Conservation (phyloP, 2,888 invertebrate genomes). For the Isoperla grammatica region DNA sequence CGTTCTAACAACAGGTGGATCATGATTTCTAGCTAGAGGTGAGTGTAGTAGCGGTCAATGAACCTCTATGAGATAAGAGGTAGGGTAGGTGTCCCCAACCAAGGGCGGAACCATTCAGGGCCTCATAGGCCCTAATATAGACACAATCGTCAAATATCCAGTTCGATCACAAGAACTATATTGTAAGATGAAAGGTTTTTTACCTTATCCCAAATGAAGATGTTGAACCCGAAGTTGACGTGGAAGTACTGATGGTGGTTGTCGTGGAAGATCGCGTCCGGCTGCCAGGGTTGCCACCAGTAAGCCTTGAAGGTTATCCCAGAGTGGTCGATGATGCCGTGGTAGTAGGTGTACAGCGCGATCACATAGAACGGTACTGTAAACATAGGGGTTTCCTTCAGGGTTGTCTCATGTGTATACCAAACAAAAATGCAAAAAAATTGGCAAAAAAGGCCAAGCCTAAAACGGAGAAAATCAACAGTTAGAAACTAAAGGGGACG, state of each 20-base stretch:
- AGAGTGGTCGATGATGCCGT: conserved; percentile 70
- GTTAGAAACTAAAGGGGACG: too few species aligned
- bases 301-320: conserved; percentile 62
- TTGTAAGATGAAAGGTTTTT: conserved; percentile 27
- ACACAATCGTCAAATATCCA: too few species aligned
- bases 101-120: too few species aligned
- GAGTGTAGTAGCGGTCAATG: too few species aligned
- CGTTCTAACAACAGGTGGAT: too few species aligned
- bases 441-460: background rate
- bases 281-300: conserved; percentile 76
- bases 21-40: too few species aligned
- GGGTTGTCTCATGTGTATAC: too few species aligned
- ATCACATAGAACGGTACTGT: conserved; percentile 45
- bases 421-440: too few species aligned
- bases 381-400: conserved; percentile 35
- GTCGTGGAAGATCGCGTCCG: conserved; percentile 68
- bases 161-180: background rate
- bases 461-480: background rate
- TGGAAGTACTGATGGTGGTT: conserved; percentile 75
- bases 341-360: conserved; percentile 59
- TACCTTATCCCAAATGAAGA: conserved; percentile 62
- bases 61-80: too few species aligned
- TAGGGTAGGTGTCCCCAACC: too few species aligned
- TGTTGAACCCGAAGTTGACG: conserved; percentile 70
- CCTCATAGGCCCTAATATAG: too few species aligned